These are phyloP conservation scores for Thunnus thynnus DNA, from an alignment of 2,113 vertebrate genomes.

Conservation along the genomic window DNA sequence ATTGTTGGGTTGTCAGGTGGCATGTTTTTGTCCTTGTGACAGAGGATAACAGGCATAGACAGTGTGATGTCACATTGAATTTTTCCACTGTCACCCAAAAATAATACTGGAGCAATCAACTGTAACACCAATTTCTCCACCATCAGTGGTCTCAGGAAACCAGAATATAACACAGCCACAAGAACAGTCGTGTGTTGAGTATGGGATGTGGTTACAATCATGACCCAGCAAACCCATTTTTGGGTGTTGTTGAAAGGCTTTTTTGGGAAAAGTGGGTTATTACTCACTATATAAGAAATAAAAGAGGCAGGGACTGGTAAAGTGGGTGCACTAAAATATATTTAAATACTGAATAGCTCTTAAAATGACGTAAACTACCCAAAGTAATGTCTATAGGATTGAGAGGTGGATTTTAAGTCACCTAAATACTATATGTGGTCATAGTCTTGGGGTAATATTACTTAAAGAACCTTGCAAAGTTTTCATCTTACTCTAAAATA, in stretches of 20 bases:
- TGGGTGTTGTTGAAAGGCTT: constrained; percentile 11
- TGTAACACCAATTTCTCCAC: neutral
- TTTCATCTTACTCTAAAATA: neutral
- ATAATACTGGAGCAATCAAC: constrained; percentile 1
- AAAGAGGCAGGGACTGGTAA: neutral
- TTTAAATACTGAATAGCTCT: neutral
- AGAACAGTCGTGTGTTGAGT: neutral
- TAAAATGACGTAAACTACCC: neutral
- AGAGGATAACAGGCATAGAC: neutral
- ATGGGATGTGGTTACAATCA: constrained; percentile 17
- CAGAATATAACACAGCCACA: constrained; percentile 15
- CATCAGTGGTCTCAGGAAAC: constrained; percentile 4
- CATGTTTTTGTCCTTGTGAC: neutral
- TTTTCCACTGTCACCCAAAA: constrained; percentile 10
- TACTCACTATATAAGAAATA: neutral
- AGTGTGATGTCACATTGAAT: constrained; percentile 12
- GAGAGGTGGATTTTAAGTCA: no score
- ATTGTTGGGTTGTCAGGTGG: neutral
- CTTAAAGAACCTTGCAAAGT: neutral
- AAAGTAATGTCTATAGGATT: no score
- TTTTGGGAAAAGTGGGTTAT: neutral
- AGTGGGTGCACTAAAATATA: neutral
- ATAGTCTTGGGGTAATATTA: neutral
- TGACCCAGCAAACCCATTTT: neutral
- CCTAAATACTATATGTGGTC: no score